Percentiles rank a stretch among this genome's conserved stretches.
phyloP scores from a whole-genome alignment of 2,888 invertebrate species.

The Scaeva pyrastri region DNA sequence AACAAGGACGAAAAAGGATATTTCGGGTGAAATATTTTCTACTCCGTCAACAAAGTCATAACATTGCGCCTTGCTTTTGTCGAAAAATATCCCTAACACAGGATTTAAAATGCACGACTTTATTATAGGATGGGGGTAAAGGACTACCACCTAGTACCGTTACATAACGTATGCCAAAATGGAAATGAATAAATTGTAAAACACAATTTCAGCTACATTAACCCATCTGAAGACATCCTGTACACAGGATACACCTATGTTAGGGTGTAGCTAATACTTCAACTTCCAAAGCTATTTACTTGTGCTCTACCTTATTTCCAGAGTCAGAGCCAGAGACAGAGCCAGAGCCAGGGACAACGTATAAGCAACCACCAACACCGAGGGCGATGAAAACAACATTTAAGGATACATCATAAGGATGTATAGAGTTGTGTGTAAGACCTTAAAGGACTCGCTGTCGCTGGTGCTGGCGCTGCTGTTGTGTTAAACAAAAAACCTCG shows the following conservation, averaged over 20 bases:
- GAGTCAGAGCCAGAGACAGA: neutral
- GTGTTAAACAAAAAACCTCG: neutral
- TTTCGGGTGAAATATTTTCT: constrained; percentile 56
- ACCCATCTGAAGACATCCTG: constrained; percentile 49
- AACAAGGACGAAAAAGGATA: constrained; percentile 38
- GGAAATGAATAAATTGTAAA: constrained; percentile 62
- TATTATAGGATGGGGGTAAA: too few species aligned
- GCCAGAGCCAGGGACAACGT: too few species aligned
- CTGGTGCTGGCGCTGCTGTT: neutral
- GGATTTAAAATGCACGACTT: too few species aligned
- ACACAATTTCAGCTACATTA: constrained; percentile 67
- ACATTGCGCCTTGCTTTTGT: constrained; percentile 4
- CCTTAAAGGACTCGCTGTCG: constrained; percentile 50
- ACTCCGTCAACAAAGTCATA: constrained; percentile 1
- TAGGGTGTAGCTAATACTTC: constrained; percentile 13
- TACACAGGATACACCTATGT: neutral
- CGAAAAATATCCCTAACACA: neutral
- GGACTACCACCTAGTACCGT: neutral
- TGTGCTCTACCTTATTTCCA: constrained; percentile 6
- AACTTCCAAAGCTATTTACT: constrained; percentile 6
- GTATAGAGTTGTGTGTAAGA: constrained; percentile 26
- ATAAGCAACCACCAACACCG: neutral
- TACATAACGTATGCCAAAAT: constrained; percentile 42
- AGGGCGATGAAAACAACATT: constrained; percentile 63
- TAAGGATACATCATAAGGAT: constrained; percentile 65